Evolutionary conservation across 2,113 vertebrate species (phyloP).

Genomic region (Coptodon bakossiorum): DNA sequence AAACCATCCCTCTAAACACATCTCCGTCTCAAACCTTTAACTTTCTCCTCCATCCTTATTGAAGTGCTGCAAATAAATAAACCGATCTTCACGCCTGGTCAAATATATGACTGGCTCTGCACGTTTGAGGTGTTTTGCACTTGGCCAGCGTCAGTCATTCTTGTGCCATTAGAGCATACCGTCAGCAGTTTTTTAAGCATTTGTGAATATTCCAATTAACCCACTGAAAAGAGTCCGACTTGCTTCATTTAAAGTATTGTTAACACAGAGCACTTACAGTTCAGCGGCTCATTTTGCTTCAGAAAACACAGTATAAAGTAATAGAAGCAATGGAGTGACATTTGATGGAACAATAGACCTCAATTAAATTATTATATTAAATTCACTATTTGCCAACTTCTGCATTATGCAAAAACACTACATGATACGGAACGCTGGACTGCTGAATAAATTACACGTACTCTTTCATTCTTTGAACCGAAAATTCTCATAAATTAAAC

Average conservation of each 20-base stretch:
- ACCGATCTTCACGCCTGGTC: background rate
- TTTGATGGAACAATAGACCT: background rate
- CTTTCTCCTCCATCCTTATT: background rate
- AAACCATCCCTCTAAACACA: background rate
- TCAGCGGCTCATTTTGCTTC: background rate
- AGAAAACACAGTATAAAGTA: background rate
- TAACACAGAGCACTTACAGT: background rate
- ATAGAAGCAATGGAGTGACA: background rate
- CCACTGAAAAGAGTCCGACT: background rate
- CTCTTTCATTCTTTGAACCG: background rate
- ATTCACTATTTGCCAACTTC: background rate
- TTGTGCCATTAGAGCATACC: background rate
- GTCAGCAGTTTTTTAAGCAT: background rate
- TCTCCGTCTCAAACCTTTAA: background rate
- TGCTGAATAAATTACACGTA: background rate
- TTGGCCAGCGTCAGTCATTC: background rate
- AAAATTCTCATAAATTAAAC: background rate
- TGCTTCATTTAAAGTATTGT: slow-evolving; percentile 34
- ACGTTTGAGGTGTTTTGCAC: background rate
- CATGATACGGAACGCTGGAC: background rate
- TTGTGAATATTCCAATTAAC: background rate
- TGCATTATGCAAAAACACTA: background rate
- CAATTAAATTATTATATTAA: background rate
- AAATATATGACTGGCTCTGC: background rate
- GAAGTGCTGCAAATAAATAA: background rate